Percentiles rank a stretch among this genome's conserved stretches.
Conservation (phyloP, 1,140 invertebrate species). For the Bradysia coprophila region DNA sequence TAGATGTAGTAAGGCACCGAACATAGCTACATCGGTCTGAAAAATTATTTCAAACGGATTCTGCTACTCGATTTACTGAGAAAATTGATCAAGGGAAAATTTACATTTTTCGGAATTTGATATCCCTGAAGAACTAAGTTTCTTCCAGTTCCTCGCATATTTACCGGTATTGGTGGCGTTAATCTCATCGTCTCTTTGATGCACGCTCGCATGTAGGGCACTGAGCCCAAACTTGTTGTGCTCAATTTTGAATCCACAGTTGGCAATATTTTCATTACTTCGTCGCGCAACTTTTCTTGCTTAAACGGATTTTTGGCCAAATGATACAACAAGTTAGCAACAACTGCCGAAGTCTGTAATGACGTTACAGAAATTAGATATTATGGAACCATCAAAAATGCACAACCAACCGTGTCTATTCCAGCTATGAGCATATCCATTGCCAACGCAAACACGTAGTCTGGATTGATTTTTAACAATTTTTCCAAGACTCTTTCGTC, state of each 20-base stretch:
- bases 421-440: constrained; percentile 23
- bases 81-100: constrained; percentile 31
- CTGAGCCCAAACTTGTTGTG: constrained; percentile 16
- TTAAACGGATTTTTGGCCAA: constrained; percentile 28
- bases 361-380: too few relatives aligned
- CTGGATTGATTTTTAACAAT: constrained; percentile 24
- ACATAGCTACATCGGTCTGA: constrained; percentile 22
- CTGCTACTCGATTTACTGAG: neutral
- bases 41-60: neutral
- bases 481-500: constrained; percentile 21
- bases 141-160: constrained; percentile 51
- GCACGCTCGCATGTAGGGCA: constrained; percentile 30
- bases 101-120: constrained; percentile 64
- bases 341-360: neutral
- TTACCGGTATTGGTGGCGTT: constrained; percentile 68
- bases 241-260: constrained; percentile 19
- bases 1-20: constrained; percentile 7
- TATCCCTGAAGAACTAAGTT: constrained; percentile 62
- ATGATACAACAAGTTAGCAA: neutral
- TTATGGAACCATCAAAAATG: too few relatives aligned
- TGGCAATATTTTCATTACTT: constrained; percentile 23
- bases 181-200: constrained; percentile 47
- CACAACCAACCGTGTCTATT: constrained; percentile 22
- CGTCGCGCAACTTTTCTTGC: constrained; percentile 28
- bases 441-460: constrained; percentile 25